Conservation (phyloP, 2,888 invertebrate species). For the Anorthoa munda region DNA sequence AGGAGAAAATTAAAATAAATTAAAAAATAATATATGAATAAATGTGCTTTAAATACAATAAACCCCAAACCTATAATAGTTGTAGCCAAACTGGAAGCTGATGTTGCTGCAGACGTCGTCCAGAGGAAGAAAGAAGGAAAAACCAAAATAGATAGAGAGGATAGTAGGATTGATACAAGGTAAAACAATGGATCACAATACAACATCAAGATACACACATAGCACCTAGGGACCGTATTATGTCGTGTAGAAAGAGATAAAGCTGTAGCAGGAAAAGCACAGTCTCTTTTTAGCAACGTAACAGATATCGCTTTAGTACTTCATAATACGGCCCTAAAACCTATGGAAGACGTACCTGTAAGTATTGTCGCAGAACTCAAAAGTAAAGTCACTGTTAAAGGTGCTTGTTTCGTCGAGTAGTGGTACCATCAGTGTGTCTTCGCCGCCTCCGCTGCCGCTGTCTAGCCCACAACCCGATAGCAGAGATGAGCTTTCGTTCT, state of each 20-base stretch:
- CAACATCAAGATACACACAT: conserved; percentile 35
- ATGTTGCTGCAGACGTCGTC: conserved; percentile 50
- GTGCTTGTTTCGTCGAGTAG: conserved; percentile 92
- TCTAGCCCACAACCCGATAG: conserved; percentile 85
- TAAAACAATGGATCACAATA: conserved; percentile 22
- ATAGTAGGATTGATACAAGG: conserved; percentile 31
- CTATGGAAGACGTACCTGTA: conserved; percentile 91
- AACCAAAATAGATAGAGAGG: conserved; percentile 44
- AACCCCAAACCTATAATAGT: conserved; percentile 54
- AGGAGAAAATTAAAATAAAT: background rate
- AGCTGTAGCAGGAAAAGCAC: background rate
- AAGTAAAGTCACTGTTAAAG: conserved; percentile 94
- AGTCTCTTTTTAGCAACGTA: background rate
- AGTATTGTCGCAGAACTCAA: conserved; percentile 95
- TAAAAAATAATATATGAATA: background rate
- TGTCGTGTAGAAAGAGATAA: background rate
- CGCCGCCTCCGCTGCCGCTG: conserved; percentile 91
- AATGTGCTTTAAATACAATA: conserved; percentile 21
- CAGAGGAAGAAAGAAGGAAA: conserved; percentile 46
- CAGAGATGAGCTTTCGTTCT: conserved; percentile 95
- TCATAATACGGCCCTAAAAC: conserved; percentile 14
- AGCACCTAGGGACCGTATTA: conserved; percentile 23
- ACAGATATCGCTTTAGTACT: background rate
- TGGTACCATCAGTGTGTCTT: conserved; percentile 94
- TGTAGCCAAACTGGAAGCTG: conserved; percentile 56